Conservation (phyloP, 2,888 invertebrate species). For the Allygus modestus region DNA sequence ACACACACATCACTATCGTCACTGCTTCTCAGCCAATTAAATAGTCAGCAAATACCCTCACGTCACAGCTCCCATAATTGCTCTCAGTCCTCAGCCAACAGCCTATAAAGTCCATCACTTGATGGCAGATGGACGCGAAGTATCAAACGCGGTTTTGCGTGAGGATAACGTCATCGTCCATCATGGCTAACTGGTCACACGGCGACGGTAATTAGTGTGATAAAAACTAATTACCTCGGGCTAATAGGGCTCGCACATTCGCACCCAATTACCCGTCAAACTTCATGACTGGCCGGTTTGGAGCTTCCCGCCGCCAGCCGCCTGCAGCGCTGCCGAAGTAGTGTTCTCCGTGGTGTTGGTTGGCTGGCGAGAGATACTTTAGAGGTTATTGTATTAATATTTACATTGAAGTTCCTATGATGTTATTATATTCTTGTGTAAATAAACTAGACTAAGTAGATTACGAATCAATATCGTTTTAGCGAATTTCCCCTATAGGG, state of each 20-base stretch:
- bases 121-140: background rate
- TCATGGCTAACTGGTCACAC: constrained; percentile 44
- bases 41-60: constrained; percentile 36
- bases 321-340: background rate
- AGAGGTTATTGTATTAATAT: too few relatives aligned
- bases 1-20: background rate
- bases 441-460: too few relatives aligned
- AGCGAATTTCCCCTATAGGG: too few relatives aligned
- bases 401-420: too few relatives aligned
- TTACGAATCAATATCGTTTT: too few relatives aligned
- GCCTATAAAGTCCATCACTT: background rate
- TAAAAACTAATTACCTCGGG: constrained; percentile 56
- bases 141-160: constrained; percentile 37
- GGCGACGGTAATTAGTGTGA: constrained; percentile 41
- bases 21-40: constrained; percentile 29
- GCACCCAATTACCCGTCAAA: constrained; percentile 52
- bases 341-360: too few relatives aligned
- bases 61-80: constrained; percentile 12
- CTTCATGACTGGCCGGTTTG: constrained; percentile 23
- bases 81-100: background rate
- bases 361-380: too few relatives aligned
- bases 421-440: too few relatives aligned
- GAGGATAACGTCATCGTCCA: constrained; percentile 33
- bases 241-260: constrained; percentile 48
- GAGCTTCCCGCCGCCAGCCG: background rate